phyloP scores from a whole-genome alignment of 2,888 invertebrate genomes.

The Protophormia terraenovae region DNA sequence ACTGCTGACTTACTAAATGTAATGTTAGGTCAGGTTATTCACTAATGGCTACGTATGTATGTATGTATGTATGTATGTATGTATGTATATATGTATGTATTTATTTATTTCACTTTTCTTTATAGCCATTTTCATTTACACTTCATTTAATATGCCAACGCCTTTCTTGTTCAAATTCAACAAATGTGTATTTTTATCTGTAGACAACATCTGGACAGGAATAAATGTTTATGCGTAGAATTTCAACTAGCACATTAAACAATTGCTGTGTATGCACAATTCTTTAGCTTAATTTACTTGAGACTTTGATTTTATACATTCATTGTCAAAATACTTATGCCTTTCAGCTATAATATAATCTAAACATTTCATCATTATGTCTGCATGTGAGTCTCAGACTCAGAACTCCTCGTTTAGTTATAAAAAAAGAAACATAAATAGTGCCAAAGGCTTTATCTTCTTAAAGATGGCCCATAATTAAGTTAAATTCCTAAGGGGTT shows the following conservation, averaged over 20 bases:
- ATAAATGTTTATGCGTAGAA: neutral
- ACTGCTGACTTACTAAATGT: too few species aligned
- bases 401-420: too few species aligned
- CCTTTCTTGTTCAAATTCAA: neutral
- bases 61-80: too few species aligned
- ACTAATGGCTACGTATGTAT: neutral
- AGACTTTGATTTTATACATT: neutral
- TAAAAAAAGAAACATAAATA: neutral
- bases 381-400: neutral
- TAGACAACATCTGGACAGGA: neutral
- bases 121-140: neutral
- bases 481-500: neutral
- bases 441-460: neutral
- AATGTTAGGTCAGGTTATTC: too few species aligned
- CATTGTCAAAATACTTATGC: neutral
- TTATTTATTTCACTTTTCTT: neutral
- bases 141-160: neutral
- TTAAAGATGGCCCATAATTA: slow-evolving; percentile 5
- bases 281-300: neutral
- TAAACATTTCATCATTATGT: neutral
- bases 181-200: neutral
- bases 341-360: neutral
- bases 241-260: neutral
- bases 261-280: neutral
- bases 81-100: too few species aligned